Evolutionary conservation across 2,797 vertebrate species (phyloP).

Genomic region (Eleutherodactylus coqui): DNA sequence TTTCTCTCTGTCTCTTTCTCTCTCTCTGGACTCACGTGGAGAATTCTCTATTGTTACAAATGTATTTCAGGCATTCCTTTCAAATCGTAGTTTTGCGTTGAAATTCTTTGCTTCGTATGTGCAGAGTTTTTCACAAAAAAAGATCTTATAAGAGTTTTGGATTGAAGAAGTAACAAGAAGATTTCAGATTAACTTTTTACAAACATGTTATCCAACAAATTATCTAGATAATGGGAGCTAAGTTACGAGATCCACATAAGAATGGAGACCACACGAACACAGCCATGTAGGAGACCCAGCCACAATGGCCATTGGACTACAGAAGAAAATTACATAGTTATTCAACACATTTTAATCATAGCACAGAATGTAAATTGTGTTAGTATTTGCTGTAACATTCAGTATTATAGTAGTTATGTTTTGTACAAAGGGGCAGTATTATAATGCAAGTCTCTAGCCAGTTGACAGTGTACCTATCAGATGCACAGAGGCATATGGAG

Average conservation of each 20-base stretch:
- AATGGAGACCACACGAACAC: neutral
- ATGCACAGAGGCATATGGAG: no score
- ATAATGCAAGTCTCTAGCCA: no score
- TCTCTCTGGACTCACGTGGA: slow-evolving; percentile 2
- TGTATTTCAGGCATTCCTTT: slow-evolving; percentile 12
- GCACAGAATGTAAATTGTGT: no score
- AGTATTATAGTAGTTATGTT: no score
- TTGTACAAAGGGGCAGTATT: no score
- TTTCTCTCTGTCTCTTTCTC: no score
- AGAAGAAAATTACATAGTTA: no score
- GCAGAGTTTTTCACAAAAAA: neutral
- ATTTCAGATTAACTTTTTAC: neutral
- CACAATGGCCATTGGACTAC: no score
- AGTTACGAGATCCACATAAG: neutral
- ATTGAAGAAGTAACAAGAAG: neutral
- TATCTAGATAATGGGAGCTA: neutral
- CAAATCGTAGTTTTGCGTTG: neutral
- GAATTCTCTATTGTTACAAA: slow-evolving; percentile 41
- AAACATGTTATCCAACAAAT: neutral
- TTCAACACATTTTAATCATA: no score
- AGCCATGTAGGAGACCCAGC: no score
- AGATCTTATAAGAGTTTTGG: neutral
- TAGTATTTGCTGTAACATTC: no score
- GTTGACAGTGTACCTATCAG: no score
- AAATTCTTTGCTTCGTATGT: neutral